Base-by-base conservation (phyloP, 2,797 vertebrate species). In the Alauda arvensis region DNA sequence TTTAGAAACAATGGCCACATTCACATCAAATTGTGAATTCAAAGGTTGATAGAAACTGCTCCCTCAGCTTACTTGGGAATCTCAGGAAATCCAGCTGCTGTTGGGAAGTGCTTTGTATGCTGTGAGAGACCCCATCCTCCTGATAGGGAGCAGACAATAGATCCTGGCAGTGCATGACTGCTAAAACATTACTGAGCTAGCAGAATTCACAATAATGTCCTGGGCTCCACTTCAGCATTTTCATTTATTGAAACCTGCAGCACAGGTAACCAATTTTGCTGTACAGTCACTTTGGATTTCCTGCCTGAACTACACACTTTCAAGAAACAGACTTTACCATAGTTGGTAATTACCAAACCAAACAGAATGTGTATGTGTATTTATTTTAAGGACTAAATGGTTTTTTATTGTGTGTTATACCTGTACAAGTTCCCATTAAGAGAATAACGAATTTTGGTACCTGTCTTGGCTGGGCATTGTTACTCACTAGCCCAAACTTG, bases 131-230 rank as follows among this genome's bases (percentile, higher is more conserved):
- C 75, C 42, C 39, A 40, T 77, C 71, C 80, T 90, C 94, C 75
- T 87, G 89, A 93, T 89, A 45, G 78, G 85, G 90, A 92, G 77
- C 75, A 92, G 93, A 88, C 92, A 94, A 72, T 17, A 77, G 76
- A 88, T 94, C 83, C 83, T 71, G 78, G 92, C 70, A 84, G 67
- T 59, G 40, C 89, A 93, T 88, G 83, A 76, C 86, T 84, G 85
- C 91, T 94, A 83, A 85, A 94, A 90, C 86, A 94, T 94, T 85
- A 88, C 94, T 89, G 95, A 95, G 92, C 83, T 91, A 77, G 93
- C 77, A 91, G 83, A 94, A 96, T 83, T 88, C 83, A 67, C 66
- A 45, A 48, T 65, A 23, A 77, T 91, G 86, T 72, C 67, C 71
- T 77, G 72, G 87, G 78, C 65, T 86, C 88, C 83, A 89, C 92